Conservation (phyloP, 2,888 invertebrate species). For the Noctua janthe region DNA sequence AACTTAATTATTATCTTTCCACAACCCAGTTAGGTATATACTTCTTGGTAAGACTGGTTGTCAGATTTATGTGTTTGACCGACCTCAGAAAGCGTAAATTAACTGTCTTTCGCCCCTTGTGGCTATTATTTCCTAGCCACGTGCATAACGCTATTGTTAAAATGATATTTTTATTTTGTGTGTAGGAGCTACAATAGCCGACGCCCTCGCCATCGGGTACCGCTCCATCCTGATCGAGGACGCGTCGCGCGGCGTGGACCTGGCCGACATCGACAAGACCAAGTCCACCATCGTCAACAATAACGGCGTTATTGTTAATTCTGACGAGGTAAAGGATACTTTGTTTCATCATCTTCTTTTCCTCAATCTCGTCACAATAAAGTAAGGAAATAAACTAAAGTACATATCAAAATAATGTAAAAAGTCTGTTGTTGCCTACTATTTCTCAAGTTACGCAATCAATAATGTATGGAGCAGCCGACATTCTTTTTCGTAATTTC, state of each 20-base stretch:
- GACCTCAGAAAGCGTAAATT: too few relatives aligned
- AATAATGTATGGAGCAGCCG: too few relatives aligned
- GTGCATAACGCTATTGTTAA: neutral
- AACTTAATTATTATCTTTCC: too few relatives aligned
- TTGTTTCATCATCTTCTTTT: neutral
- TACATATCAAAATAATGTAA: too few relatives aligned
- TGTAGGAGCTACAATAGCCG: conserved; percentile 95
- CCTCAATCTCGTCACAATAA: neutral
- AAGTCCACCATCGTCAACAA: conserved; percentile 93
- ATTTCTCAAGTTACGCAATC: too few relatives aligned
- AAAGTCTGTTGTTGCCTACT: too few relatives aligned
- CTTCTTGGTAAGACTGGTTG: too few relatives aligned
- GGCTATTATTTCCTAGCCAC: neutral
- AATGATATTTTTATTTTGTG: neutral
- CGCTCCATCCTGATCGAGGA: conserved; percentile 97
- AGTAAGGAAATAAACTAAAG: too few relatives aligned
- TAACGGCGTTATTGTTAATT: conserved; percentile 95
- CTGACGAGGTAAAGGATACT: conserved; percentile 90
- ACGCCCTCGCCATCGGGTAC: conserved; percentile 97
- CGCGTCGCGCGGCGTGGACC: conserved; percentile 96
- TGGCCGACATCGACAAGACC: conserved; percentile 95
- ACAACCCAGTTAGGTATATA: too few relatives aligned
- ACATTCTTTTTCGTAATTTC: too few relatives aligned
- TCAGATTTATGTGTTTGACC: too few relatives aligned
- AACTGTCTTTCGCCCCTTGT: too few relatives aligned